Evolutionary conservation across 2,888 invertebrate species (phyloP), one percentile per base, ranked within the genome.

Genomic region (Gymnoscelis rufifasciata): DNA sequence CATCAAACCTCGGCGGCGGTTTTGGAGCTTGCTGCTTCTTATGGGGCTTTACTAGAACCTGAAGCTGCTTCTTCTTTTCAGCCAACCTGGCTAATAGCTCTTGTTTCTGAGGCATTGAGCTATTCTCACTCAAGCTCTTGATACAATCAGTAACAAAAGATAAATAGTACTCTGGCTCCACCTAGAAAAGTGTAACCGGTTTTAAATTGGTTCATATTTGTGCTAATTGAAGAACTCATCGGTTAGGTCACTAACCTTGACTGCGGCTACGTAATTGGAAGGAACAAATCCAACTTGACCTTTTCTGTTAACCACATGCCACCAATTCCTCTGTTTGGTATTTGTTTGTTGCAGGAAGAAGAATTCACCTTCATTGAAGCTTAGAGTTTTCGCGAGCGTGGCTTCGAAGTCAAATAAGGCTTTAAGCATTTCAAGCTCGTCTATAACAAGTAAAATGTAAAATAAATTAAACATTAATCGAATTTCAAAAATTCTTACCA

Each of bases 211-310:
- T 35, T 7, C 26, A 26, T 29, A 44, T 44, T 47, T n/a, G 24
- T 47, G 38, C 36, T 63, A 64, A 59, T 60, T 60, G 52, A 30
- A 36, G 19, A 52, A 51, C 59, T 54, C 13, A 53, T 47, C 55
- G 51, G 24, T 52, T 44, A 15, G 28, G 47, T 44, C 41, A 59
- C 71, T 81, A 72, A 95, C 95, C 89, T 94, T 93, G 64, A 94
- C 90, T 64, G 91, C 90, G 63, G 93, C 92, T 45, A 95, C 95
- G 83, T 95, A 95, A 90, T 95, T 95, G 39, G 95, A 95, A 50
- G 95, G 95, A 59, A 95, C 94, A 69, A 94, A 95, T 40, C 95
- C 95, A 58, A 95, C 91, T 76, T 94, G 93, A 62, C 95, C 95
- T 71, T 91, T 92, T 74, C 90, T 92, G 83, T 94, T 95, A 59